Evolutionary conservation across 2,888 invertebrate species (phyloP), one percentile per base, ranked within the genome.

Genomic region (Miltochrista miniata): DNA sequence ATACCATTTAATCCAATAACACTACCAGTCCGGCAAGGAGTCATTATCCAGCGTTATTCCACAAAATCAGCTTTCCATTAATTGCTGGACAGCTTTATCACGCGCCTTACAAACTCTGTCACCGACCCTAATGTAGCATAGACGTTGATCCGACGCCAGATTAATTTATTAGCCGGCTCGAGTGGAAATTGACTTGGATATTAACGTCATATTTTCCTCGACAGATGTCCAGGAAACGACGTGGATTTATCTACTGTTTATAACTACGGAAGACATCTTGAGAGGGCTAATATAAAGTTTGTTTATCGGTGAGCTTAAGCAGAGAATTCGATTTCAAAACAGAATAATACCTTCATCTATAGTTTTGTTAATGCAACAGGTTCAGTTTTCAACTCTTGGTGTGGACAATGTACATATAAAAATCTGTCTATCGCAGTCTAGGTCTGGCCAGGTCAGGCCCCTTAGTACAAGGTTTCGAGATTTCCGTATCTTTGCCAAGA

Each of bases 51-150:
- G 66, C 73, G 77, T 81, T 76, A 76, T 81, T 74, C 69, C 71
- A 77, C 76, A 65, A 80, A 83, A 86, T 84, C 85, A 84, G 85
- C 85, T 83, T 81, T 85, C 83, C 85, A 84, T 88, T 88, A 85
- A 88, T 86, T 87, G 85, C 75, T 74, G 61, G 76, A 72, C 76
- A 76, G 75, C 73, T 77, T 83, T 82, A 85, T 87, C 79, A 76
- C 56, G 66, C 54, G 61, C 61, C 68, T 67, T 71, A 60, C 67
- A 73, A 72, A 72, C 74, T 75, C 70, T 68, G 77, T 70, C 76
- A 76, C 75, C 73, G 79, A 75, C 79, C 81, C 72, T 81, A 75
- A 79, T 77, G 77, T 74, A 70, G 64, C 80, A 79, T 69, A 82
- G 86, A 85, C 85, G 81, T 74, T 81, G 78, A 87, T 87, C 85